Conservation (phyloP, 2,888 invertebrate genomes). For the Ellobium chinense region DNA sequence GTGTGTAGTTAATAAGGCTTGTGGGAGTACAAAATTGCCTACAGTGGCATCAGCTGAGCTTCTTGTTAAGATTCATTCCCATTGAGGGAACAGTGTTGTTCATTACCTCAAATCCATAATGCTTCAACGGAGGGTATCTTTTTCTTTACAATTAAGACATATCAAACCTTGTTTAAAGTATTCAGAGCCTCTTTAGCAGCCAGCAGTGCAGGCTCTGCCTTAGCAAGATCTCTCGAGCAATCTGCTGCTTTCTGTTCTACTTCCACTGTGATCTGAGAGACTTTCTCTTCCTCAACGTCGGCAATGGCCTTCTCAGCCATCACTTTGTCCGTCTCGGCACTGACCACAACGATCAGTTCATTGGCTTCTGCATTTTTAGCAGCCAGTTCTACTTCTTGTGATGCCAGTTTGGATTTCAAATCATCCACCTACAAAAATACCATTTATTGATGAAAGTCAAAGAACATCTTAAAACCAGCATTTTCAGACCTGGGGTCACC, state of each 20-base stretch:
- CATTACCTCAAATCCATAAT: too few species aligned
- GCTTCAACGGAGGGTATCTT: too few species aligned
- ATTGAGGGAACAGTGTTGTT: too few species aligned
- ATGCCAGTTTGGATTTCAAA: conserved; percentile 92
- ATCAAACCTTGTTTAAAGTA: conserved; percentile 95
- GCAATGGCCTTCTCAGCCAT: conserved; percentile 91
- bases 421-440: conserved; percentile 91
- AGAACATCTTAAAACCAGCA: too few species aligned
- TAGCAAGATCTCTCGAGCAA: conserved; percentile 94
- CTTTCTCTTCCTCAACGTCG: conserved; percentile 96
- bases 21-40: too few species aligned
- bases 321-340: conserved; percentile 96
- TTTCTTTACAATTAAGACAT: too few species aligned
- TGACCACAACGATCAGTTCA: conserved; percentile 92
- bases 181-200: conserved; percentile 97
- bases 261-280: conserved; percentile 94
- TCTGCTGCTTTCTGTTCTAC: conserved; percentile 93
- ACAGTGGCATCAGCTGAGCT: too few species aligned
- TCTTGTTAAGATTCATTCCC: too few species aligned
- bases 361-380: conserved; percentile 98
- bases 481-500: too few species aligned
- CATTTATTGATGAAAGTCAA: too few species aligned
- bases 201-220: conserved; percentile 94
- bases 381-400: conserved; percentile 94
- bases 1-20: too few species aligned